Percentiles rank a stretch among this genome's conserved stretches.
phyloP scores from a whole-genome alignment of 2,888 invertebrate genomes.

The Hemaris fuciformis region DNA sequence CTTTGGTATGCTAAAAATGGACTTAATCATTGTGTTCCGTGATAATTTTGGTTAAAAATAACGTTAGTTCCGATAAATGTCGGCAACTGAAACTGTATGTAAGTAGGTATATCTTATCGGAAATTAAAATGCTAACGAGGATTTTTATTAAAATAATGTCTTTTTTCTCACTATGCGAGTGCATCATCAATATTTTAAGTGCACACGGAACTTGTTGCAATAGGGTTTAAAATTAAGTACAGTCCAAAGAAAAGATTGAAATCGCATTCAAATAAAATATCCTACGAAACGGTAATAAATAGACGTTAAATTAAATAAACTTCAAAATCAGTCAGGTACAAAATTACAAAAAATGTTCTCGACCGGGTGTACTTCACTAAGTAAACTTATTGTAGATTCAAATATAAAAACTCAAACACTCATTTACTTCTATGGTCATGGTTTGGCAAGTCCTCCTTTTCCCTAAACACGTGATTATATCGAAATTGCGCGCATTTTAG shows the following conservation, averaged over 20 bases:
- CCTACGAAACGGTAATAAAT: no score
- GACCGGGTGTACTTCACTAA: no score
- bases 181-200: neutral
- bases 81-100: neutral
- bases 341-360: no score
- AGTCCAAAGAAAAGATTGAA: no score
- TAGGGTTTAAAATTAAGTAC: no score
- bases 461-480: neutral
- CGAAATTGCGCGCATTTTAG: constrained; percentile 16
- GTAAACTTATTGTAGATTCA: neutral
- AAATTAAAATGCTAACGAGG: neutral
- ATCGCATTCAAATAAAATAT: no score
- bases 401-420: neutral
- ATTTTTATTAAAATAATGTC: neutral
- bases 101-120: neutral
- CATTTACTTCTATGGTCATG: neutral
- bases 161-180: neutral
- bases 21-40: no score
- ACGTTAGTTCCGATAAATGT: neutral
- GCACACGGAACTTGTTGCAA: neutral
- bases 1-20: neutral
- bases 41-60: neutral
- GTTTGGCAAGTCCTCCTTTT: neutral
- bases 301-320: no score
- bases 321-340: no score